Percentiles rank a stretch among this genome's conserved stretches.
Conservation (phyloP, 1,140 invertebrate species). For the Ganaspis sp. region DNA sequence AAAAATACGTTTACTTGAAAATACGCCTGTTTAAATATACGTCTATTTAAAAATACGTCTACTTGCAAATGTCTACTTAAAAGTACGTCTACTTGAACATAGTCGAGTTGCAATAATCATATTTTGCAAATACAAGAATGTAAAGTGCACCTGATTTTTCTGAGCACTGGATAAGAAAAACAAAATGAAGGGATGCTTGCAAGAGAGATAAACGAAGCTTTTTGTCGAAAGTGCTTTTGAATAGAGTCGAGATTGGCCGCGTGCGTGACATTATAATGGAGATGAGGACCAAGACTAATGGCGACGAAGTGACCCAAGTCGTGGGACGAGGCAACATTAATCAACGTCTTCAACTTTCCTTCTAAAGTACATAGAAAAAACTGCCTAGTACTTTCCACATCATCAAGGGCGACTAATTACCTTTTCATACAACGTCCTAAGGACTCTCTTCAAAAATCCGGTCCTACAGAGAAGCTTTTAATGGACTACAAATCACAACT, state of each 20-base stretch:
- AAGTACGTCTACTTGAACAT: too few relatives aligned
- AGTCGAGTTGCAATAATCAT: too few relatives aligned
- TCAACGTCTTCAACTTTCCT: constrained; percentile 18
- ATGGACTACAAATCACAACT: background rate
- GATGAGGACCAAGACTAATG: constrained; percentile 22
- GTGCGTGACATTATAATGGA: constrained; percentile 25
- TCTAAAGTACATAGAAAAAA: constrained; percentile 10
- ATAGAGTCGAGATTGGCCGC: constrained; percentile 7
- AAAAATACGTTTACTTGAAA: too few relatives aligned
- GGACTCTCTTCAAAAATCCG: too few relatives aligned
- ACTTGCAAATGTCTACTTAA: too few relatives aligned
- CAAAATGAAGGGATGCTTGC: background rate
- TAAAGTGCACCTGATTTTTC: too few relatives aligned
- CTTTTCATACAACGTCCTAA: background rate
- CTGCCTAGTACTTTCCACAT: background rate
- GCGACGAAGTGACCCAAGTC: constrained; percentile 6
- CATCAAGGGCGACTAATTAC: constrained; percentile 15
- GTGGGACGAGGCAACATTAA: constrained; percentile 17
- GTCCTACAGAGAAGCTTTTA: background rate
- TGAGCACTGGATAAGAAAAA: background rate
- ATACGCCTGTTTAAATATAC: too few relatives aligned
- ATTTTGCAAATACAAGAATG: too few relatives aligned
- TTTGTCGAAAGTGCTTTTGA: constrained; percentile 25
- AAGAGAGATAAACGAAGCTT: constrained; percentile 18
- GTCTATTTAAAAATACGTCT: too few relatives aligned